Evolutionary conservation across 1,140 invertebrate species (phyloP), one percentile per base, ranked within the genome.

Genomic region (Drosophila pandora): DNA sequence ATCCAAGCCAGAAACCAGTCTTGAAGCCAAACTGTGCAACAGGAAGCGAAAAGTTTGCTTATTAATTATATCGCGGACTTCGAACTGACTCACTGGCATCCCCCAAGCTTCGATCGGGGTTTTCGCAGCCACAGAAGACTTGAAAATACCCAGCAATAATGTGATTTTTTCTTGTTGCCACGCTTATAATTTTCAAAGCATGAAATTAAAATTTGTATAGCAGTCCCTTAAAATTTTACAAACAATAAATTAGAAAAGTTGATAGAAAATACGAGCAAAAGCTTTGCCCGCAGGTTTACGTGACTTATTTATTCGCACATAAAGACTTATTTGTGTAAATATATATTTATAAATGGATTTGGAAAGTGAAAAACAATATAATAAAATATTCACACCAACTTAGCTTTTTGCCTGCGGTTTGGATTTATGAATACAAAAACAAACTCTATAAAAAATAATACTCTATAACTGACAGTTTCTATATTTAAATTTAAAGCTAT

Each of bases 81-180:
- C 8, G 0, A 21, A 41, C 23, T 68, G 63, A 69, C 50, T 69
- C 65, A 69, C 63, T 68, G 65, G 63, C 50, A 48, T 69, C 52
- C 63, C 64, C 65, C 65, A 39, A 65, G 23, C 28, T 49, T 17
- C 48, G 53, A 2, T 23, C 30, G 39, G 62, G 30, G 23, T 34
- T 67, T 65, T 37, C 47, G 7, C 21, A n/a, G 25, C 21, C 32
- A 13, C 8, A 45, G 22, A 17, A 34, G 10, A 3, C 2, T 32
- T 34, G n/a, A 12, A 7, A 25, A 9, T 2, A 17, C 22, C 2
- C 22, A 37, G 57, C 5, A 39, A 48, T 45, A 6, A 28, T 2
- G 23, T 41, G 47, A 17, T 45, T 50, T 49, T 65, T 48, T 49
- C 48, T 4, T 12, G 10, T 10, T 6, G 12, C 13, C 6, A 45